These are phyloP conservation scores for Mylabris phalerata DNA, from an alignment of 1,140 invertebrate genomes.

Conservation along the genomic window DNA sequence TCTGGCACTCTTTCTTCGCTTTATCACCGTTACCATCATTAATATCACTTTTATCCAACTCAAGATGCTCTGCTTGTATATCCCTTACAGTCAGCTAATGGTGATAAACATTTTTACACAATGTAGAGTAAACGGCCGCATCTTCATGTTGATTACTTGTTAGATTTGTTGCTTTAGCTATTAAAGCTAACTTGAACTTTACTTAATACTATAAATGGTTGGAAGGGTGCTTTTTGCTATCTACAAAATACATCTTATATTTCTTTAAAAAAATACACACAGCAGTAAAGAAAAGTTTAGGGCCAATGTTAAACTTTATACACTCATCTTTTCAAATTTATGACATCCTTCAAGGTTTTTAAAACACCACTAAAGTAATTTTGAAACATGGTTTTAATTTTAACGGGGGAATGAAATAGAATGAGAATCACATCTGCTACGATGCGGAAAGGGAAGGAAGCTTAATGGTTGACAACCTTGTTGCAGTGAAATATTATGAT, in stretches of 20 bases:
- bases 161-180: constrained; percentile 27
- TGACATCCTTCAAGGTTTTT: constrained; percentile 35
- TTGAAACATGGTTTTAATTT: constrained; percentile 41
- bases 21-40: constrained; percentile 40
- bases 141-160: not conserved
- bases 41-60: constrained; percentile 44
- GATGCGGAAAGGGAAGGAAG: constrained; percentile 16
- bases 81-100: constrained; percentile 40
- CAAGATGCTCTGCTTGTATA: constrained; percentile 39
- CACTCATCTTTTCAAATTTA: constrained; percentile 40
- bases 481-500: constrained; percentile 15
- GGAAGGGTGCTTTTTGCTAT: constrained; percentile 4
- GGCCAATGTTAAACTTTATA: constrained; percentile 31
- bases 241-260: constrained; percentile 1
- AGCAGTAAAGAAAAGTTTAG: constrained; percentile 5
- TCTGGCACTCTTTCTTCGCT: constrained; percentile 33
- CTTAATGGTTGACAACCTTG: constrained; percentile 17
- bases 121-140: constrained; percentile 23
- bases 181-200: constrained; percentile 23
- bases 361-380: constrained; percentile 40
- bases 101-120: constrained; percentile 41
- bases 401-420: constrained; percentile 23
- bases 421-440: constrained; percentile 15
- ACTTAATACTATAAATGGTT: constrained; percentile 17
- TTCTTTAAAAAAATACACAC: not conserved